phyloP scores from a whole-genome alignment of 2,113 vertebrate species.

The Protomyctophum bolini region DNA sequence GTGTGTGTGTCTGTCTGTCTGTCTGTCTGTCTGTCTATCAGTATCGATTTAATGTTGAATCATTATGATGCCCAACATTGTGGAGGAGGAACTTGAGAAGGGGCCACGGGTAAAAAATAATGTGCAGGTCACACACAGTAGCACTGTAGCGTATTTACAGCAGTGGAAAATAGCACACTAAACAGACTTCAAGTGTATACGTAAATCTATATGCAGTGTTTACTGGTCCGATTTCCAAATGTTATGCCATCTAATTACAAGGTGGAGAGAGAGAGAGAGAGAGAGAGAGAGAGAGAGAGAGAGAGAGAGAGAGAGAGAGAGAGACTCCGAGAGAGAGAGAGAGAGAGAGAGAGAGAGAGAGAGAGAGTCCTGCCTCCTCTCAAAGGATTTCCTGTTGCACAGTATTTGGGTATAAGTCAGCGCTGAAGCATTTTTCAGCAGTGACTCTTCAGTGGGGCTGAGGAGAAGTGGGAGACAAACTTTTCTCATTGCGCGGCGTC shows the following conservation, averaged over 20 bases:
- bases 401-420: background rate
- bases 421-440: constrained; percentile 34
- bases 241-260: constrained; percentile 31
- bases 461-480: constrained; percentile 16
- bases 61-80: too few relatives aligned
- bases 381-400: constrained; percentile 58
- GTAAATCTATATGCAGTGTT: constrained; percentile 39
- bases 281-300: background rate
- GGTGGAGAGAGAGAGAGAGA: background rate
- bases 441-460: constrained; percentile 58
- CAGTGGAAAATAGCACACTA: too few relatives aligned
- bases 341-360: constrained; percentile 32
- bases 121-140: too few relatives aligned
- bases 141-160: too few relatives aligned
- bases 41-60: too few relatives aligned
- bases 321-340: background rate
- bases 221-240: constrained; percentile 39
- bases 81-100: too few relatives aligned
- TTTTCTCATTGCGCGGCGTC: background rate
- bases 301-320: background rate
- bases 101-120: too few relatives aligned
- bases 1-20: too few relatives aligned
- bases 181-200: constrained; percentile 1
- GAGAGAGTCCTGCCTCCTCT: constrained; percentile 29
- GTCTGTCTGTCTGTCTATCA: too few relatives aligned